Base-by-base conservation (phyloP, 2,888 invertebrate species). In the Scaptomyza flava region DNA sequence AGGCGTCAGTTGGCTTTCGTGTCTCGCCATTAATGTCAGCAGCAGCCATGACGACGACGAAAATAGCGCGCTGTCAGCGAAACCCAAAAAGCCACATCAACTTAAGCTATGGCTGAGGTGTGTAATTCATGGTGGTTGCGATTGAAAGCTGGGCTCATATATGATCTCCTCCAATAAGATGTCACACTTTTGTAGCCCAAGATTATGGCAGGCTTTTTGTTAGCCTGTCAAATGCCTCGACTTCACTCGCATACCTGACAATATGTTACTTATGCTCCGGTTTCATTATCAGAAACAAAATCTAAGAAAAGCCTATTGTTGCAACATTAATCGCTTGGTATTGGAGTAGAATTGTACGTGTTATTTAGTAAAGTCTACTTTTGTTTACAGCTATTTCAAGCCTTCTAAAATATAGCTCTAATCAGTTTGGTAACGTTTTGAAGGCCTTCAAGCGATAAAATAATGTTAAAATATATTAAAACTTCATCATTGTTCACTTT, bases 1-100 rank as follows among this genome's bases (percentile, higher is more conserved):
- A 87, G 82, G 82, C 87, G 87, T 84, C 82, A 81, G 75, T 65
- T 68, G 85, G 82, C 82, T 87, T 84, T 79, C 87, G 72, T 83
- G 87, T 83, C 87, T 68, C 61, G 72, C 54, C 66, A 65, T 84
- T 87, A 84, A 84, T 87, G 82, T 75, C 79, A 53, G 20, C 79
- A 51, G 50, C 50, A 50, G 70, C 69, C 67, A 59, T 84, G 82
- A 81, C 82, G 85, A 79, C 74, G 56, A 42, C 61, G 9, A 7
- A 1, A 17, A 41, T 17, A 17, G 9, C 41, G n/a, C 36, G 33
- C 14, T 59, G 52, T 41, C 57, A 63, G 11, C 41, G 34, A 38
- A 4, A 8, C 9, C 20, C n/a, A 41, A 17, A 11, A 41, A 34
- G 20, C 38, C 14, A 46, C 36, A 48, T 33, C 51, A 36, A 47